Percentiles rank a stretch among this genome's conserved stretches.
phyloP scores from a whole-genome alignment of 2,888 invertebrate species.

The Elegia similella region DNA sequence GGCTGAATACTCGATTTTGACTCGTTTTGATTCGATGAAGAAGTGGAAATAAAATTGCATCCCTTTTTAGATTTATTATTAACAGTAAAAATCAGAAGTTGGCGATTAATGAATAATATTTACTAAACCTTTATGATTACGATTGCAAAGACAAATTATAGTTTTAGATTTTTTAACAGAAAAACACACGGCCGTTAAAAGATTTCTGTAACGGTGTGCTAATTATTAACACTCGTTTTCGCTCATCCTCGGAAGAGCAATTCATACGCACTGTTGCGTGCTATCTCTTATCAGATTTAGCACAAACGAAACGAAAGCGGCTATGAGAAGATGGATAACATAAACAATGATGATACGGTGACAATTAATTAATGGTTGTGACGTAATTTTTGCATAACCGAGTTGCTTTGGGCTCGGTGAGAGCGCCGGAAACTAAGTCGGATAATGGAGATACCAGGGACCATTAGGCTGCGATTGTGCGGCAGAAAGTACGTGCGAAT shows the following conservation, averaged over 20 bases:
- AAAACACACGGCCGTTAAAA: neutral
- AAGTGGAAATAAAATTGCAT: neutral
- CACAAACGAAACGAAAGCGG: constrained; percentile 25
- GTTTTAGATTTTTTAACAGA: no score
- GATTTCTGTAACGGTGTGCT: constrained; percentile 7
- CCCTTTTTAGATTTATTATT: neutral
- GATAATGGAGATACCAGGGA: constrained; percentile 24
- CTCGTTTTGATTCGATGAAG: neutral
- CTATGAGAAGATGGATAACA: constrained; percentile 43
- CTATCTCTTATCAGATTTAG: constrained; percentile 22
- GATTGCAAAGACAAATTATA: no score
- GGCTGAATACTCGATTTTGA: neutral
- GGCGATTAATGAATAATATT: no score
- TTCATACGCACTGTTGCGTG: constrained; percentile 28
- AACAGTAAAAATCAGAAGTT: no score
- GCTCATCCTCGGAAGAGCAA: constrained; percentile 21
- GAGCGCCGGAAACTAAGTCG: constrained; percentile 41
- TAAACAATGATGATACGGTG: constrained; percentile 40
- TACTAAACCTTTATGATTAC: no score
- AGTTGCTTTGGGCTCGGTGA: constrained; percentile 34
- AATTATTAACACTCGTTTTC: constrained; percentile 23
- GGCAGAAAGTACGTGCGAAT: constrained; percentile 62
- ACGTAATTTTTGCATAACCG: constrained; percentile 64
- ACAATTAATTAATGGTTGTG: constrained; percentile 38
- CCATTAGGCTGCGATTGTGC: constrained; percentile 26